Evolutionary conservation across 2,888 invertebrate genomes (phyloP), one percentile per base, ranked within the genome.

Genomic region (Pyrgus malvae): DNA sequence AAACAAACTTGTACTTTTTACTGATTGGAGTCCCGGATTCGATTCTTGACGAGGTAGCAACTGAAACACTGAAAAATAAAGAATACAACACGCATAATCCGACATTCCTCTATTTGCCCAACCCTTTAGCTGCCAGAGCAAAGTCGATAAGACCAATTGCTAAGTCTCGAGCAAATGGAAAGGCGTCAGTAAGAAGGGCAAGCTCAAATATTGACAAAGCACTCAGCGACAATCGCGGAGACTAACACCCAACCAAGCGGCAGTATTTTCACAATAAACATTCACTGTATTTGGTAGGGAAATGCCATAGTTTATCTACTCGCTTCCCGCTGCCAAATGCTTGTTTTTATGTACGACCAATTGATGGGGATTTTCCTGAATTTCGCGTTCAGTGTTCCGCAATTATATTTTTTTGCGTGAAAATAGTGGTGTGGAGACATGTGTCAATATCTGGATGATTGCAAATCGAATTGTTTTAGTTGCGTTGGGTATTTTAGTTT

Each of bases 181-280:
- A 62, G 64, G 57, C 58, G 62, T 58, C 62, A 41, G 48, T 58
- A 61, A 61, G 63, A 61, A 61, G 63, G 60, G 56, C 57, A 42
- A 57, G 56, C 59, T 58, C 61, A 72, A 81, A 80, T 82, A 80
- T 83, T 83, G 81, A 77, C 79, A 64, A 70, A 76, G 76, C 82
- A 74, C 83, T 83, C 71, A 62, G 64, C 75, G 78, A 74, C 77
- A 71, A 75, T 73, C 74, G 71, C 76, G 74, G 78, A 70, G 70
- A 56, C 70, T 69, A 66, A 59, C 60, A 64, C 67, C 60, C 60
- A 63, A 57, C 56, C 61, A 23, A 61, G 55, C 61, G 53, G 58
- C 61, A 51, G 66, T 79, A 75, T 80, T 79, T 75, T 78, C 70
- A 73, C 67, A 67, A 74, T 72, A 77, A 80, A 80, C 78, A 51